A percentile compares a stretch with the other conserved stretches of the same genome.
phyloP scores from a whole-genome alignment of 2,888 invertebrate genomes.

The Meghimatium bilineatum region DNA sequence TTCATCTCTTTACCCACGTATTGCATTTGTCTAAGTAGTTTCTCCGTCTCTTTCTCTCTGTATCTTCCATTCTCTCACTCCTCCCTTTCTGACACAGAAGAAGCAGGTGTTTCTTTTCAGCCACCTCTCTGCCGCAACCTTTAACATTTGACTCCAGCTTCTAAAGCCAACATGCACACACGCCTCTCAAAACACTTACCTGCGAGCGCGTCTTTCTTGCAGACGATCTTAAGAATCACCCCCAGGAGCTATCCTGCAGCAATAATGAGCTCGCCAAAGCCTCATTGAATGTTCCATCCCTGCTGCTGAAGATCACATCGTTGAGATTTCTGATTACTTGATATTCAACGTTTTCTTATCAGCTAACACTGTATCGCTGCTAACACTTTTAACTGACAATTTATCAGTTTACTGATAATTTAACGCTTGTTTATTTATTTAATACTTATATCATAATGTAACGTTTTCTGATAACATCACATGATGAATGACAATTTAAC shows the following conservation, averaged over 20 bases:
- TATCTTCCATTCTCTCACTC: slow-evolving; percentile 21
- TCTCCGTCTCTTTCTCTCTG: slow-evolving; percentile 23
- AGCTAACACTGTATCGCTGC: too few relatives aligned
- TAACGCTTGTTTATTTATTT: too few relatives aligned
- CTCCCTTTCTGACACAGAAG: background rate
- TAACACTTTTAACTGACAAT: too few relatives aligned
- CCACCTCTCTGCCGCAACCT: background rate
- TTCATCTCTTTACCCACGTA: background rate
- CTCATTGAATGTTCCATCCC: background rate
- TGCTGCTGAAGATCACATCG: too few relatives aligned
- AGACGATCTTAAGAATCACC: background rate
- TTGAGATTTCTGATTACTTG: too few relatives aligned
- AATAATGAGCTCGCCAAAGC: background rate
- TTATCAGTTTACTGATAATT: too few relatives aligned
- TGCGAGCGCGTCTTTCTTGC: background rate
- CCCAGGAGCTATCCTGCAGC: background rate
- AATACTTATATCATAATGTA: too few relatives aligned
- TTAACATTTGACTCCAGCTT: background rate
- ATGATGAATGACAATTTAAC: too few relatives aligned
- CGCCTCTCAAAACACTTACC: background rate
- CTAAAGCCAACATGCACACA: background rate
- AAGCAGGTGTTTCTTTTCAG: background rate
- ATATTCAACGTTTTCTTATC: too few relatives aligned
- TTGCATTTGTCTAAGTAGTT: background rate
- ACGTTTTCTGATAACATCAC: too few relatives aligned